Conservation (phyloP, 2,113 vertebrate species). For the Peromyscus leucopus region DNA sequence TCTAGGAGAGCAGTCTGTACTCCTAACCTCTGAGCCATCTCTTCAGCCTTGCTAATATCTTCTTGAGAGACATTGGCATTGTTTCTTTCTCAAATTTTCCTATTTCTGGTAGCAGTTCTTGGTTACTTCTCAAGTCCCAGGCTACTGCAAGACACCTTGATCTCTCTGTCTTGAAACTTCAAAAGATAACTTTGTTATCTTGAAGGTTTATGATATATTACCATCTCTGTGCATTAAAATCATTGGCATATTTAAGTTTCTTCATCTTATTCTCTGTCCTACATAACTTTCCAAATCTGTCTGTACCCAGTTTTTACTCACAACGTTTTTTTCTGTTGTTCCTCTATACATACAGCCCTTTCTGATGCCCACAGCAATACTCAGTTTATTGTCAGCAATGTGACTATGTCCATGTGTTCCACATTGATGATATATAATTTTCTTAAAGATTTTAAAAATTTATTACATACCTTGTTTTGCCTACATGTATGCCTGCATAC, state of each 20-base stretch:
- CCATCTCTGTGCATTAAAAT: neutral
- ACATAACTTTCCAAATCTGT: neutral
- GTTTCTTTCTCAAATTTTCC: neutral
- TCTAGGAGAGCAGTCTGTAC: too few species aligned
- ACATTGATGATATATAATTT: neutral
- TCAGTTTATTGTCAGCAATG: neutral
- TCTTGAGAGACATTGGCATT: neutral
- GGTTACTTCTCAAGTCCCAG: neutral
- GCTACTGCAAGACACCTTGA: neutral
- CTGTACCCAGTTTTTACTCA: neutral
- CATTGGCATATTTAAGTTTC: neutral
- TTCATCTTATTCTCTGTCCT: neutral
- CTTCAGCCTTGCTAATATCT: neutral
- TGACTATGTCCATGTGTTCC: too few species aligned
- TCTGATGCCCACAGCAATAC: too few species aligned
- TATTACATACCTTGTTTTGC: too few species aligned
- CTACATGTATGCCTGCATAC: too few species aligned
- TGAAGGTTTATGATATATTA: neutral
- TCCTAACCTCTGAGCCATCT: too few species aligned
- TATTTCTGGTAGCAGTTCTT: neutral
- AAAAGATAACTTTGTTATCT: neutral
- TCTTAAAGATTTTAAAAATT: too few species aligned
- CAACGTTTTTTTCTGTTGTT: neutral
- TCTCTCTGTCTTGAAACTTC: conserved; percentile 18
- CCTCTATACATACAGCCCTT: neutral